phyloP scores from a whole-genome alignment of 2,888 invertebrate species.

The Acanthacorydalis orientalis region DNA sequence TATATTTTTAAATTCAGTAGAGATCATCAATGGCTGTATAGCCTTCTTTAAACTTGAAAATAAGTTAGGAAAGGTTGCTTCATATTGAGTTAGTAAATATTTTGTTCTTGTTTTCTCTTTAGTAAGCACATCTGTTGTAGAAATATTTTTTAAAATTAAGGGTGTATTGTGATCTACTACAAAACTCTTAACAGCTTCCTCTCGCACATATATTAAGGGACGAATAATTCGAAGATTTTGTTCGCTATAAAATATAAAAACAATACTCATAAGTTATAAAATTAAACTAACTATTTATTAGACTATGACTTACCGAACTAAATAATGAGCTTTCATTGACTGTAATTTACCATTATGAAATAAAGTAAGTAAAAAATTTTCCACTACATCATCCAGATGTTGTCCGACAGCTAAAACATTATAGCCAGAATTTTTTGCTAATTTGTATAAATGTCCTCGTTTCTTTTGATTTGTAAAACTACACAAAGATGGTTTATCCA shows the following conservation, averaged over 20 bases:
- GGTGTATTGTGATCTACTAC: constrained; percentile 57
- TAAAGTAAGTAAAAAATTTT: constrained; percentile 64
- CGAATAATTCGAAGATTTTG: constrained; percentile 68
- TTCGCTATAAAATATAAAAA: constrained; percentile 37
- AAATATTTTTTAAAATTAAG: constrained; percentile 28
- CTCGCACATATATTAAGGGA: constrained; percentile 75
- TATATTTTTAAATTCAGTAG: not conserved
- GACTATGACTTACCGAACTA: constrained; percentile 37
- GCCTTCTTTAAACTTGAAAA: constrained; percentile 59
- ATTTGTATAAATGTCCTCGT: constrained; percentile 55
- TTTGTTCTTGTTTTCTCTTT: constrained; percentile 36
- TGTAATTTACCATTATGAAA: constrained; percentile 65
- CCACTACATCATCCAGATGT: constrained; percentile 68
- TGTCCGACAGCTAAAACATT: constrained; percentile 81
- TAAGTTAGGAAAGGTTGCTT: constrained; percentile 55
- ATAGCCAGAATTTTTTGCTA: constrained; percentile 60
- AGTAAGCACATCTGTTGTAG: constrained; percentile 17
- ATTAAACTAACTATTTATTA: not conserved
- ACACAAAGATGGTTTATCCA: constrained; percentile 14
- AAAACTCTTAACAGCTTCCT: constrained; percentile 55
- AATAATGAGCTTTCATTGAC: constrained; percentile 68
- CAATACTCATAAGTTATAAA: not conserved
- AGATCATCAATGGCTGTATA: constrained; percentile 43
- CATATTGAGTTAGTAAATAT: constrained; percentile 56
- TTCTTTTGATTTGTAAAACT: constrained; percentile 60